Conservation (phyloP, 2,113 vertebrate genomes). For the Microtus montanus region DNA sequence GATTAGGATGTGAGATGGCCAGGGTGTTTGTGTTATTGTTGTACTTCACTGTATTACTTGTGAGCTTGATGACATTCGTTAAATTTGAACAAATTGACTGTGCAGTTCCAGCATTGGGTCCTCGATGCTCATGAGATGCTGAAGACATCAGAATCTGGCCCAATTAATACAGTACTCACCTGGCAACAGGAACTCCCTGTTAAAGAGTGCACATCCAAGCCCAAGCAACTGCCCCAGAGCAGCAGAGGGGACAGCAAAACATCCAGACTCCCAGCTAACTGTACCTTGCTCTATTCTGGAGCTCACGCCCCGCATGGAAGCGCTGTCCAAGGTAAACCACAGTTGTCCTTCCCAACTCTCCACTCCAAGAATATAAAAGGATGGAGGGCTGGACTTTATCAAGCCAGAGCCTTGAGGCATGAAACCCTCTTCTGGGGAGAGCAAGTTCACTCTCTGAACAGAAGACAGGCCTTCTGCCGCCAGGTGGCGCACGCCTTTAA, state of each 20-base stretch:
- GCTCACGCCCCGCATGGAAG: accelerated
- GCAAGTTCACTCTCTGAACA: background rate
- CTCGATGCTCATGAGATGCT: conserved; percentile 79
- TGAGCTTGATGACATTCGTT: conserved; percentile 81
- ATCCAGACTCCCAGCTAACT: background rate
- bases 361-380: background rate
- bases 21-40: conserved; percentile 60
- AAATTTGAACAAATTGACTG: conserved; percentile 82
- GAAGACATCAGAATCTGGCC: conserved; percentile 71
- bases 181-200: conserved; percentile 57
- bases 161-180: conserved; percentile 59
- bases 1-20: background rate
- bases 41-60: conserved; percentile 73
- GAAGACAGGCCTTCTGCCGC: background rate
- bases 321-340: background rate
- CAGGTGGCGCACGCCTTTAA: background rate
- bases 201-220: background rate
- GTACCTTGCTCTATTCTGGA: too few species aligned
- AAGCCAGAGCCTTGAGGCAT: background rate
- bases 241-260: background rate
- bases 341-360: background rate
- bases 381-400: background rate
- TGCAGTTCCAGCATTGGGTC: conserved; percentile 74
- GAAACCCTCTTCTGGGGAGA: background rate
- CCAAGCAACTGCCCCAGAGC: background rate